Percentiles rank a stretch among this genome's conserved stretches.
Evolutionary conservation across 2,113 vertebrate species (phyloP).

Genomic region (Corythornis vintsioides): DNA sequence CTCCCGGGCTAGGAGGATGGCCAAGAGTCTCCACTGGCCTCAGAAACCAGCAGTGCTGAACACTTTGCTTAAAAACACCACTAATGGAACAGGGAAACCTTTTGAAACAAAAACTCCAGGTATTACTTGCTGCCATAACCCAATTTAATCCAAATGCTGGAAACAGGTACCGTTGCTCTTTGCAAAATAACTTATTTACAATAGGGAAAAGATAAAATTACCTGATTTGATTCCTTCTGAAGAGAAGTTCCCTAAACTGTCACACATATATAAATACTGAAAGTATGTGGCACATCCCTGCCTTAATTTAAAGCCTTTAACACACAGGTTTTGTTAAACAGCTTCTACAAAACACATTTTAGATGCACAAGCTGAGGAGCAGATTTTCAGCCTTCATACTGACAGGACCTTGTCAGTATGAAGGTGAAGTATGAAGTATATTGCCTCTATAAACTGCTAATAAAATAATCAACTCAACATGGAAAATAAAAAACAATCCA

Average conservation of each 20-base stretch:
- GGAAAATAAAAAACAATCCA: neutral
- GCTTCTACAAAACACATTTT: neutral
- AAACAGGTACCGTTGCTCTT: neutral
- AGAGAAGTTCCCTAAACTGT: neutral
- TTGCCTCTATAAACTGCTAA: neutral
- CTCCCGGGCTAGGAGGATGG: slow-evolving; percentile 22
- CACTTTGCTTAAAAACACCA: neutral
- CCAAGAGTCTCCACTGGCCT: neutral
- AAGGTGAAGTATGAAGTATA: too few relatives aligned
- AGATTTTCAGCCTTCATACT: neutral
- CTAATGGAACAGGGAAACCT: neutral
- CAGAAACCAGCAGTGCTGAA: slow-evolving; percentile 15
- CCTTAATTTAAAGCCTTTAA: neutral
- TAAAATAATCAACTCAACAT: neutral
- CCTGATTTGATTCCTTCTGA: neutral
- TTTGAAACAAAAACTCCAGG: neutral
- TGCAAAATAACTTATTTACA: neutral
- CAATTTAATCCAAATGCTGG: neutral
- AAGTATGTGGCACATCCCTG: neutral
- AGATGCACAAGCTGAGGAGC: neutral
- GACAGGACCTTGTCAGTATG: neutral
- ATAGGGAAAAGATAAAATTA: neutral
- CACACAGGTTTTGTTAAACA: neutral
- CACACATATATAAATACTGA: neutral
- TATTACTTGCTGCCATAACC: neutral